phyloP scores from a whole-genome alignment of 1,140 invertebrate genomes.

The Drosophila tropicalis region DNA sequence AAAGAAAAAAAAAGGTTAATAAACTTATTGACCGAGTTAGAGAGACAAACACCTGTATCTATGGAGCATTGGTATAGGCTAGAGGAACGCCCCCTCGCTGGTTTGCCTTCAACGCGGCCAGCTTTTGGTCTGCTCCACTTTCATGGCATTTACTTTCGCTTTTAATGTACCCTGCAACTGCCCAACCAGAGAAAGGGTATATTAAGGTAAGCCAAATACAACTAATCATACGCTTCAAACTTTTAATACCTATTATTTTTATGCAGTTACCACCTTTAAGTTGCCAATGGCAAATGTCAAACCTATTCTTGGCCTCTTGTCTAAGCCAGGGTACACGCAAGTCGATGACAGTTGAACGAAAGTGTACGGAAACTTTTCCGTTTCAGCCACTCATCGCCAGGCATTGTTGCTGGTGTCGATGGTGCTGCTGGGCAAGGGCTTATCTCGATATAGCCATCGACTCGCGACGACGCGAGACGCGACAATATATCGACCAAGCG shows the following conservation, averaged over 20 bases:
- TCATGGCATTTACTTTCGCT: conserved; percentile 76
- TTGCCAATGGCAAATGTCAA: too few relatives aligned
- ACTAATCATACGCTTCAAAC: too few relatives aligned
- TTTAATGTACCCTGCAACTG: conserved; percentile 34
- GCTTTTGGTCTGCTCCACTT: conserved; percentile 63
- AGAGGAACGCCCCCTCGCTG: conserved; percentile 66
- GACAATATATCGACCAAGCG: conserved; percentile 9
- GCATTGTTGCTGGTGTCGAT: conserved; percentile 43
- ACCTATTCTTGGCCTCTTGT: too few relatives aligned
- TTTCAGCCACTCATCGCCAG: conserved; percentile 38
- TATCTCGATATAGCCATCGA: conserved; percentile 71
- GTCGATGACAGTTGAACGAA: neutral
- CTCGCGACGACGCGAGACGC: conserved; percentile 29
- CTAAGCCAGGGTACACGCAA: neutral
- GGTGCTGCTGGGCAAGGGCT: conserved; percentile 45
- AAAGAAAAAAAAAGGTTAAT: conserved; percentile 55
- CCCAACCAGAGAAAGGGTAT: neutral
- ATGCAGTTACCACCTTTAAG: too few relatives aligned
- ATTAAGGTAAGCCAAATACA: neutral
- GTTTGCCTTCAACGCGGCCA: conserved; percentile 69
- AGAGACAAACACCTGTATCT: conserved; percentile 38
- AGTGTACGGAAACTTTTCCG: neutral
- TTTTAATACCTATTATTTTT: too few relatives aligned
- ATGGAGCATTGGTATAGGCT: neutral
- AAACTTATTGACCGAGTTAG: conserved; percentile 78